Conservation (phyloP, 1,140 invertebrate genomes). For the Nasonia giraulti region DNA sequence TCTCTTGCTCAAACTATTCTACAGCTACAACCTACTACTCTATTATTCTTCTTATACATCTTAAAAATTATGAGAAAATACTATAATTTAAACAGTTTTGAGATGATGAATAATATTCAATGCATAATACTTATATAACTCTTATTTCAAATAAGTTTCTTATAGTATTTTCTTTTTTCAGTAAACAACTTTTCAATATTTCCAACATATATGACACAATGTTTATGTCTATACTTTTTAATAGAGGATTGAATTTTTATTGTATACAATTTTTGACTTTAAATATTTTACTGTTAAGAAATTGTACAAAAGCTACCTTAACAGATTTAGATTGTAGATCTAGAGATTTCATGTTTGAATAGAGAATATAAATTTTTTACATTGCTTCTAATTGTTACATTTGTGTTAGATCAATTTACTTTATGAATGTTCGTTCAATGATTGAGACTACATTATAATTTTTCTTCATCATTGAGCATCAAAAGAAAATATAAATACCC, state of each 20-base stretch:
- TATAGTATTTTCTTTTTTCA: slow-evolving; percentile 34
- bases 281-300: slow-evolving; percentile 18
- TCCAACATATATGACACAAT: slow-evolving; percentile 11
- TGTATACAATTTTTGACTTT: slow-evolving; percentile 7
- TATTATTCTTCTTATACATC: slow-evolving; percentile 22
- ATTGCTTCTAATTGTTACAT: slow-evolving; percentile 18
- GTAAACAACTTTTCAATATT: background rate
- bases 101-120: background rate
- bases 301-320: slow-evolving; percentile 4
- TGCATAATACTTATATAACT: too few relatives aligned
- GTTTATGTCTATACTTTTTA: slow-evolving; percentile 5
- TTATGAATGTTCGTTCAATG: slow-evolving; percentile 31
- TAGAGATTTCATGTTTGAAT: slow-evolving; percentile 18
- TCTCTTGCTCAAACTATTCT: slow-evolving; percentile 32
- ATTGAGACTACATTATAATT: background rate
- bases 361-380: slow-evolving; percentile 7
- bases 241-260: slow-evolving; percentile 11
- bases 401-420: slow-evolving; percentile 16
- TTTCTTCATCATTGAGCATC: slow-evolving; percentile 7
- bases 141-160: background rate
- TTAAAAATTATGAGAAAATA: slow-evolving; percentile 25
- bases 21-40: slow-evolving; percentile 12
- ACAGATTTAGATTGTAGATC: slow-evolving; percentile 36
- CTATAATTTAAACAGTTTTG: background rate
- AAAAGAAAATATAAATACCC: slow-evolving; percentile 12